A percentile compares a stretch with the other conserved stretches of the same genome.
phyloP scores from a whole-genome alignment of 2,888 invertebrate genomes.

The Muscina levida region DNA sequence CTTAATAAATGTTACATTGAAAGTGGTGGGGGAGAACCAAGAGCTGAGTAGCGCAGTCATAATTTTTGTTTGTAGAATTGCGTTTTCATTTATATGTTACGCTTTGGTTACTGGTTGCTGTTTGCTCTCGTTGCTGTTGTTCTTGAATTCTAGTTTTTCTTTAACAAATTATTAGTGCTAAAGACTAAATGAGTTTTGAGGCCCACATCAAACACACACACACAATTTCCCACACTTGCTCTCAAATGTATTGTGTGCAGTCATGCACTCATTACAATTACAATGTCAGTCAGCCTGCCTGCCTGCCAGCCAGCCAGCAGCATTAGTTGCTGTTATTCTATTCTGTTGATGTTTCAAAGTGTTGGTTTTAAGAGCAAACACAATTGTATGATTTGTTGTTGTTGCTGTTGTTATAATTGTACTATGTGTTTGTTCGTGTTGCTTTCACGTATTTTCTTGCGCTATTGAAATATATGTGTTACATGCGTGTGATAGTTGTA shows the following conservation, averaged over 20 bases:
- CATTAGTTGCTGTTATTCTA: no score
- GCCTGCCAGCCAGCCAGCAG: no score
- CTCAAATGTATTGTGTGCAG: not conserved
- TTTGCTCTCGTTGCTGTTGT: not conserved
- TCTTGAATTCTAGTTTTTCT: conserved; percentile 3
- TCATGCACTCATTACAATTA: not conserved
- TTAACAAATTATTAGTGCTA: conserved; percentile 26
- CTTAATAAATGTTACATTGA: no score
- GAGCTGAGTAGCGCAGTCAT: no score
- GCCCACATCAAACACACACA: not conserved
- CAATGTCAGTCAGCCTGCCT: no score
- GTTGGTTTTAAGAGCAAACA: no score
- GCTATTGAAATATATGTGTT: not conserved
- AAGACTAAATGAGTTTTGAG: not conserved
- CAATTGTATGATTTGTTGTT: not conserved
- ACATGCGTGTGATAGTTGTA: no score
- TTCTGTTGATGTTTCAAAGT: no score
- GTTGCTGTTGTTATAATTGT: not conserved
- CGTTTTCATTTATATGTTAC: no score
- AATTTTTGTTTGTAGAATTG: no score
- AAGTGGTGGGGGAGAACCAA: no score
- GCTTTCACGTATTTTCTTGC: not conserved
- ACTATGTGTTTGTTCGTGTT: conserved; percentile 9
- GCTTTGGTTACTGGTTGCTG: conserved; percentile 1
- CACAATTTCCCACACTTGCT: not conserved